Conservation (phyloP, 2,113 vertebrate species). For the Malurus alboscapulatus region DNA sequence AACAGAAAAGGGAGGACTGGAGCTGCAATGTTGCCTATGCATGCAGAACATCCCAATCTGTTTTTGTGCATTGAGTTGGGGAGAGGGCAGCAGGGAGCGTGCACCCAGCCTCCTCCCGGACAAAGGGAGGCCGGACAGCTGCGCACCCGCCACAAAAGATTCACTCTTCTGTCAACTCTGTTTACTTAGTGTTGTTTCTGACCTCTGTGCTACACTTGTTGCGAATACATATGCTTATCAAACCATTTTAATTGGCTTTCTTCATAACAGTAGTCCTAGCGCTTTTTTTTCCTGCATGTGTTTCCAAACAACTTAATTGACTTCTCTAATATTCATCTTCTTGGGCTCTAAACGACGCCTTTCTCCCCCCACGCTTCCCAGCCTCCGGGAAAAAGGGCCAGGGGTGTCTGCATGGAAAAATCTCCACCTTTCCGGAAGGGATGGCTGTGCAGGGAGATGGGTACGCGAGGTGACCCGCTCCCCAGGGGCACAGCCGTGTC, state of each 20-base stretch:
- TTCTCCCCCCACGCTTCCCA: not conserved
- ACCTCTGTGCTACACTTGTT: slow-evolving; percentile 73
- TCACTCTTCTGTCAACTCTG: slow-evolving; percentile 82
- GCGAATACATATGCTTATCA: slow-evolving; percentile 76
- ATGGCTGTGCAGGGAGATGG: not conserved
- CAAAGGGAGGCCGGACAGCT: slow-evolving; percentile 89
- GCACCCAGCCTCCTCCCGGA: slow-evolving; percentile 82
- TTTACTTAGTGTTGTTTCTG: slow-evolving; percentile 88
- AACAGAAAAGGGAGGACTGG: slow-evolving; percentile 75
- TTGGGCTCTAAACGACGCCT: not conserved
- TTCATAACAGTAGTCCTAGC: slow-evolving; percentile 38
- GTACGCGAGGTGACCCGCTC: not conserved
- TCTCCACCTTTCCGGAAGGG: not conserved
- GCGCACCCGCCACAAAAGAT: slow-evolving; percentile 83
- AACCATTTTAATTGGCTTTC: slow-evolving; percentile 79
- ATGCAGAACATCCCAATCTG: slow-evolving; percentile 84
- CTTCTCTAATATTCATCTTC: slow-evolving; percentile 62
- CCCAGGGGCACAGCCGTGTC: not conserved
- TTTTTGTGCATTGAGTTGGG: slow-evolving; percentile 86
- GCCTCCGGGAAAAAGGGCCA: not conserved
- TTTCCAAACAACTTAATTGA: slow-evolving; percentile 79
- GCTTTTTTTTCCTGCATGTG: not conserved
- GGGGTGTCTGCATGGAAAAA: not conserved
- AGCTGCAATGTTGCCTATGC: slow-evolving; percentile 77
- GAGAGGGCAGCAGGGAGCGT: slow-evolving; percentile 80